A percentile compares a stretch with the other conserved stretches of the same genome.
phyloP scores from a whole-genome alignment of 2,113 vertebrate species.

The Eclectus roratus region DNA sequence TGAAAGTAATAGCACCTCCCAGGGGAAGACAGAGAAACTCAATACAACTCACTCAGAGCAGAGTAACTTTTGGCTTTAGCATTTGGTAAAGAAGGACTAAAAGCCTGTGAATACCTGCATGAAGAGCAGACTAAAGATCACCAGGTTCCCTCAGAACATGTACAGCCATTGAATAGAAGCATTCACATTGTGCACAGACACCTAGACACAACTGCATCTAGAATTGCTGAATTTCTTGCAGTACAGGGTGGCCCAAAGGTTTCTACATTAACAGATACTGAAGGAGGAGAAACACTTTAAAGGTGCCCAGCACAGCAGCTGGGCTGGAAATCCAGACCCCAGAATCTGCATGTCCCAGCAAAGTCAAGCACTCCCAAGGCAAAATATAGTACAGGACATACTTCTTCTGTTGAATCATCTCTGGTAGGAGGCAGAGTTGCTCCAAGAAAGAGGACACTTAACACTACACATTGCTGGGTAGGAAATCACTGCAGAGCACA shows the following conservation, averaged over 20 bases:
- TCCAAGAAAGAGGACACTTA: not conserved
- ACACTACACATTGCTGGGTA: not conserved
- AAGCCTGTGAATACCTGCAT: not conserved
- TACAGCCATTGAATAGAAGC: not conserved
- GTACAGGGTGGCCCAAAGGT: not conserved
- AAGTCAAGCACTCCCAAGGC: not conserved
- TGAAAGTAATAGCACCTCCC: not conserved
- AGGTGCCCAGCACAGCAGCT: not conserved
- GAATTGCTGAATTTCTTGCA: not conserved
- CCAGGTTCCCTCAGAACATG: not conserved
- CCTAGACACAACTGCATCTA: accelerated
- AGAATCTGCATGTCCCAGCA: not conserved
- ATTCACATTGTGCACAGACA: not conserved
- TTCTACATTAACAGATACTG: not conserved
- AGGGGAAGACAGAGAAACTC: not conserved
- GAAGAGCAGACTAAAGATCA: not conserved
- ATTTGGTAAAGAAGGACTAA: not conserved
- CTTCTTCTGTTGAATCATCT: not conserved
- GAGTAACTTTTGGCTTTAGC: not conserved
- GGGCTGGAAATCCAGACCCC: not conserved
- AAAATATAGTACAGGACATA: not conserved
- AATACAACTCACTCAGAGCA: not conserved
- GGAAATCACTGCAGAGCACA: not conserved
- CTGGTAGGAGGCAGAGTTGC: not conserved
- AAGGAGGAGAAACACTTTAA: not conserved